Base-by-base conservation (phyloP, 2,888 invertebrate genomes). In the Xanthorhoe designata region DNA sequence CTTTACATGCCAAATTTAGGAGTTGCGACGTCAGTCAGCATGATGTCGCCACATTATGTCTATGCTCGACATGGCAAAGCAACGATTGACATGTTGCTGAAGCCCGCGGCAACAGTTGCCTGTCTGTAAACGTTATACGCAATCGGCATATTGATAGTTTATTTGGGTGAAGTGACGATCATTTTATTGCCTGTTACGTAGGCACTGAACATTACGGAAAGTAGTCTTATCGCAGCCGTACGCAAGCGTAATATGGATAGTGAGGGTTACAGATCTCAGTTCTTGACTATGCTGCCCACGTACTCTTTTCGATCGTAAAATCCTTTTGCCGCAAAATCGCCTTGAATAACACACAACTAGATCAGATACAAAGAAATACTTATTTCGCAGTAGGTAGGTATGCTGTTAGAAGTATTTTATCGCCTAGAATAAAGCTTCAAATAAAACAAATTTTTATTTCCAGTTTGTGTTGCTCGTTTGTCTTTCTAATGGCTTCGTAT, bases 291-390 rank as follows among this genome's bases (percentile, higher is more conserved):
- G 78, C 83, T 55, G 66, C 78, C 78, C 83, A 82, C 84, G 83
- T 83, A 78, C 75, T 69, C 72, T 63, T 75, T 71, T 73, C 78
- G 78, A 77, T 83, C 84, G 82, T 83, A 82, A 83, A 83, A 83
- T 81, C 81, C 78, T 78, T 82, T 81, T 78, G 74, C 75, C 81
- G 74, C 78, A 76, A 80, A 80, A 83, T 74, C 75, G 75, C 83
- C 81, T 78, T 81, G 80, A 81, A 76, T 81, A 81, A 77, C 78
- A 79, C 76, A 73, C 77, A 77, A 82, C 80, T 83, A 81, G 78
- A 81, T 82, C 83, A 81, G 75, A 79, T 80, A 80, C 80, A 83
- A 70, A 70, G 64, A 61, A 76, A 75, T 76, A 76, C 76, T 79
- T 81, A 79, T 79, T 78, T 79, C 76, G 77, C 81, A 80, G 81